A percentile compares a stretch with the other conserved stretches of the same genome.
These are phyloP conservation scores for Metellina segmentata DNA, from an alignment of 2,888 invertebrate genomes.

Conservation along the genomic window DNA sequence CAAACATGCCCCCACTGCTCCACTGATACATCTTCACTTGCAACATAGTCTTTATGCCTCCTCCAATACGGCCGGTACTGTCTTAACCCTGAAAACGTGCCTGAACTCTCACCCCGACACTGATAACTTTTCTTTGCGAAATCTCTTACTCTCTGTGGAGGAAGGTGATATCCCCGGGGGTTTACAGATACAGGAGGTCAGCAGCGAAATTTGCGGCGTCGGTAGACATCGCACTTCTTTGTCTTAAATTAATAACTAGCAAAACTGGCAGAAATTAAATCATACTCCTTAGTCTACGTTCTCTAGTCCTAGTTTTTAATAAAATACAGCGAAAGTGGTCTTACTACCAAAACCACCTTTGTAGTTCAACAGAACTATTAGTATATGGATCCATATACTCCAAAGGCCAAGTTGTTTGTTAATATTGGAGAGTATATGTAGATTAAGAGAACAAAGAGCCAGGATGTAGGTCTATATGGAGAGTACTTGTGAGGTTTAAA, in stretches of 20 bases:
- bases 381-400: too few species aligned
- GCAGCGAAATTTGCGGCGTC: not conserved
- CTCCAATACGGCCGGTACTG: not conserved
- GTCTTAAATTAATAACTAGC: not conserved
- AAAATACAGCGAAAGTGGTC: too few species aligned
- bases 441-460: too few species aligned
- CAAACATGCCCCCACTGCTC: conserved; percentile 38
- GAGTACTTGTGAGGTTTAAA: too few species aligned
- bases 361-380: too few species aligned
- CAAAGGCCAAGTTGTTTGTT: too few species aligned
- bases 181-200: conserved; percentile 52
- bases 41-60: conserved; percentile 22
- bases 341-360: too few species aligned
- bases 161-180: conserved; percentile 38
- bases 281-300: too few species aligned
- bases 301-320: too few species aligned
- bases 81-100: conserved; percentile 62
- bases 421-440: too few species aligned
- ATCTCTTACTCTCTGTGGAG: conserved; percentile 11
- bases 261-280: too few species aligned
- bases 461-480: too few species aligned
- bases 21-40: conserved; percentile 53
- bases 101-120: conserved; percentile 42
- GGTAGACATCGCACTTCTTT: not conserved
- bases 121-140: conserved; percentile 63